A percentile compares a stretch with the other conserved stretches of the same genome.
Conservation (phyloP, 2,113 vertebrate genomes). For the Gulo gulo region DNA sequence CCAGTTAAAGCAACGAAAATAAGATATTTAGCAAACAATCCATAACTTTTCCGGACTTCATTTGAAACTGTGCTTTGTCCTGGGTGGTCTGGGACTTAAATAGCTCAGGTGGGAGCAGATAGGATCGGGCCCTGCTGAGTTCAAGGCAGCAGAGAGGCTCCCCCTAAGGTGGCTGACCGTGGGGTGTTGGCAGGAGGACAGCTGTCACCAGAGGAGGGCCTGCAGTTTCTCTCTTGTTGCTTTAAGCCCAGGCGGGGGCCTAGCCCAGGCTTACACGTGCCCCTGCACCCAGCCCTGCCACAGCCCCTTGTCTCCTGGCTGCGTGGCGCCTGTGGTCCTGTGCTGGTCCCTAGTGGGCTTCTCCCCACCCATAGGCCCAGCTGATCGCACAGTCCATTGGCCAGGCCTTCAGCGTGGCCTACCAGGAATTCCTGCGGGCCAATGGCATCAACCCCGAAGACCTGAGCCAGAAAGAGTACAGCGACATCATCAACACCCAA, state of each 20-base stretch:
- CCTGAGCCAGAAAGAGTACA: slow-evolving; percentile 99
- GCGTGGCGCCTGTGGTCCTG: neutral
- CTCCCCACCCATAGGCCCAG: slow-evolving; percentile 87
- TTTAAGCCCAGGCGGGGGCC: neutral
- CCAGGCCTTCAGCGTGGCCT: slow-evolving; percentile 99
- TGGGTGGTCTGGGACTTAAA: neutral
- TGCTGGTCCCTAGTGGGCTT: neutral
- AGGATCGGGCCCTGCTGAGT: fast-evolving
- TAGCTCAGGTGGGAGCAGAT: neutral
- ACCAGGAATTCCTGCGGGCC: slow-evolving; percentile 98
- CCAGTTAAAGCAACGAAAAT: neutral
- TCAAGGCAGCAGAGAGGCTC: neutral
- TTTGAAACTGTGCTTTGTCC: neutral
- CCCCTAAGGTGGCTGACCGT: fast-evolving
- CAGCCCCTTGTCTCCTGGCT: neutral
- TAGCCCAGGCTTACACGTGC: neutral
- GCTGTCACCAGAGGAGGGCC: neutral
- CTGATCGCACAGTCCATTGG: slow-evolving; percentile 99
- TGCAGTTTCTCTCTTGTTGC: neutral
- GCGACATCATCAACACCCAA: slow-evolving; percentile 98
- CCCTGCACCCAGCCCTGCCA: neutral
- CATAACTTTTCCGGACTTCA: neutral
- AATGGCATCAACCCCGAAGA: slow-evolving; percentile 99
- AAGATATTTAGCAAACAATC: neutral
- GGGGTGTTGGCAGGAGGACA: too few species aligned